Base-by-base conservation (phyloP, 1,140 invertebrate genomes). In the Neodiprion lecontei region DNA sequence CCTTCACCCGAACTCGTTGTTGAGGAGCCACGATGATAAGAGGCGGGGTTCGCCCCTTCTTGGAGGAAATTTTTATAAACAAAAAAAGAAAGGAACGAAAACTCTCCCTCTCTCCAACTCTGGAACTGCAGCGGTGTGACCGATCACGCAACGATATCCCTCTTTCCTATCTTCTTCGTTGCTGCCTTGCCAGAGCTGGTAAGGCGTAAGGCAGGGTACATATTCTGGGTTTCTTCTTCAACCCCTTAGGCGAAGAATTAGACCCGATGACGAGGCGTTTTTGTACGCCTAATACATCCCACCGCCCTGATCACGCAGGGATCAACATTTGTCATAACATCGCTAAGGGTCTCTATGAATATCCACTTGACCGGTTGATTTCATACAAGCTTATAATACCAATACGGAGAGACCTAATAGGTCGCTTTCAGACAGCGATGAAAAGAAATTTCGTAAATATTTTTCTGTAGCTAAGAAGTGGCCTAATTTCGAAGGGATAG, bases 181-280 rank as follows among this genome's bases (percentile, higher is more conserved):
- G n/a, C 5, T 61, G n/a, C 53, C 28, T 40, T 0, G 28, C 5
- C 0, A 1, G 5, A 40, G 28, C 28, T 40, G 28, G 28, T 40
- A 40, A 40, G 28, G 28, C 5, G 28, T 40, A 40, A 40, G 28
- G 28, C 28, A 40, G 28, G 28, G n/a, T 61, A 61, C 53, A 61
- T 61, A 61, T 17, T 61, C 5, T 3, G 53, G 53, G 11, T 3
- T 40, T 40, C 28, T 40, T 40, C 28, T 61, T 61, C 53, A 61
- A 61, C 53, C 53, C 53, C 53, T 61, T 61, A 11, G n/a, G 53
- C 7, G n/a, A 61, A 61, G 53, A 61, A 61, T 61, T 61, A 61
- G 53, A 61, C 53, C 53, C 53, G 7, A 61, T 61, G 53, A 61
- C 53, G 11, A 61, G 53, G 53, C 53, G 53, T 17, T 61, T 61